A percentile compares a stretch with the other conserved stretches of the same genome.
phyloP scores from a whole-genome alignment of 2,888 invertebrate genomes.

The Troglohyphantes excavatus region DNA sequence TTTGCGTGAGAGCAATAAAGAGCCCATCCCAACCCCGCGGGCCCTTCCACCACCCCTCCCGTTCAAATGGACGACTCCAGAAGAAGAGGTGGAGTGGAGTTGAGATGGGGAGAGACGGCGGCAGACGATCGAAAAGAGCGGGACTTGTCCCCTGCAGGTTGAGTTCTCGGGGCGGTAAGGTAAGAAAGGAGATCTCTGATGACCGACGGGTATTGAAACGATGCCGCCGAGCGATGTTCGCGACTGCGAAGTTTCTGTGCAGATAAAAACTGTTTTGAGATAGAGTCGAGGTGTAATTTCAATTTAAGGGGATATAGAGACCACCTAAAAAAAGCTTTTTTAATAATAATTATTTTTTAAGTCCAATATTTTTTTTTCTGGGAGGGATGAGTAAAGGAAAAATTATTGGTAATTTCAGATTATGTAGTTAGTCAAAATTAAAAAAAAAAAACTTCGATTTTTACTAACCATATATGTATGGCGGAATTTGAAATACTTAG shows the following conservation, averaged over 20 bases:
- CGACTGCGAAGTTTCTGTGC: background rate
- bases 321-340: no score
- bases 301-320: no score
- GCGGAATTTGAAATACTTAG: no score
- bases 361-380: no score
- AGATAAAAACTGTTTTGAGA: constrained; percentile 48
- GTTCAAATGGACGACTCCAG: background rate
- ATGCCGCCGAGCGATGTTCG: constrained; percentile 35
- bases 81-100: background rate
- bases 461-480: no score
- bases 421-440: no score
- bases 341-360: no score
- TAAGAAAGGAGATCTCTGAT: background rate
- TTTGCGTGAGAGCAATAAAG: constrained; percentile 36
- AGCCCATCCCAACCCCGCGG: constrained; percentile 26
- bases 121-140: constrained; percentile 58
- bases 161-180: no score
- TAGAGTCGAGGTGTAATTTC: no score
- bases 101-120: background rate
- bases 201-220: constrained; percentile 27
- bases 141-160: constrained; percentile 39
- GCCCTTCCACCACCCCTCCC: constrained; percentile 13
- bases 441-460: no score
- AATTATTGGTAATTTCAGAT: no score
- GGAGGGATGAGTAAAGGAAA: no score